Conservation (phyloP, 64 coral and sea anemone genomes). For the Acropora yongei region DNA sequence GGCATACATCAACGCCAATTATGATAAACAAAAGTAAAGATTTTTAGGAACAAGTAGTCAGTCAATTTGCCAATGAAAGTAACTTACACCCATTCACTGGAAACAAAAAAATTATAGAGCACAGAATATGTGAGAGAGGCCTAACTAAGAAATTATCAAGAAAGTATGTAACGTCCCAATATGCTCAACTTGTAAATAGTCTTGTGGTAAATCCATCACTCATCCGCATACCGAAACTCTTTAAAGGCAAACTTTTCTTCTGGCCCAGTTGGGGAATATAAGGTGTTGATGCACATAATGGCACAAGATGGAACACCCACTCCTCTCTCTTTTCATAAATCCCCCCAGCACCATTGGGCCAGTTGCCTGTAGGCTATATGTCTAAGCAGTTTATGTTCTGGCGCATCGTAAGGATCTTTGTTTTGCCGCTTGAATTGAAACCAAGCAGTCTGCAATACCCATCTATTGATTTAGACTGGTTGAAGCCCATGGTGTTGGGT, state of each 20-base stretch:
- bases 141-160: too few relatives aligned
- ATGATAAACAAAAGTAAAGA: too few relatives aligned
- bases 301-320: background rate
- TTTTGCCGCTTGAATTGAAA: slow-evolving; percentile 19
- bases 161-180: too few relatives aligned
- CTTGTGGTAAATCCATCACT: background rate
- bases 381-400: background rate
- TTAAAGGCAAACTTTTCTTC: slow-evolving; percentile 17
- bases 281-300: background rate
- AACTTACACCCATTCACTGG: too few relatives aligned
- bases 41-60: too few relatives aligned
- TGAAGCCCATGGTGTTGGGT: slow-evolving; percentile 19
- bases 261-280: background rate
- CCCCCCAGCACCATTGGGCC: slow-evolving; percentile 6
- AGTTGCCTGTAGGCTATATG: slow-evolving; percentile 24
- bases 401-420: background rate
- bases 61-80: too few relatives aligned
- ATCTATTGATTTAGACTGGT: background rate
- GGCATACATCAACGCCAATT: too few relatives aligned
- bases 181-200: too few relatives aligned
- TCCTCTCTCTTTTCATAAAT: slow-evolving; percentile 19
- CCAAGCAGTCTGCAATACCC: background rate
- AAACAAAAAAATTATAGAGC: too few relatives aligned
- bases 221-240: slow-evolving; percentile 37
- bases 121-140: too few relatives aligned